Conservation (phyloP, 2,797 vertebrate genomes). For the Lophotriccus pileatus region DNA sequence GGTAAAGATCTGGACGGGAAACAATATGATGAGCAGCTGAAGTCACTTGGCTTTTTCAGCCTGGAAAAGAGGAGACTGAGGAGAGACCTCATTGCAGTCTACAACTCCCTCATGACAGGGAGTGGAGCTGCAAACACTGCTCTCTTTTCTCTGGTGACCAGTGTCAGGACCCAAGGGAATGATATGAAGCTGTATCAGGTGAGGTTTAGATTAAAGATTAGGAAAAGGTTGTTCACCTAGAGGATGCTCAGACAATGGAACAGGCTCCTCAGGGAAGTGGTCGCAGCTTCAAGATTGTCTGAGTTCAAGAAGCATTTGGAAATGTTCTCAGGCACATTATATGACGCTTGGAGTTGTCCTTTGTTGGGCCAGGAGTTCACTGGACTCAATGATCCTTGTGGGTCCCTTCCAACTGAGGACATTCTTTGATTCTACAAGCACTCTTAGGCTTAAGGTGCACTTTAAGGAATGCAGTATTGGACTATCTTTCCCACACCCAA, state of each 20-base stretch:
- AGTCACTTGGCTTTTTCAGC: neutral
- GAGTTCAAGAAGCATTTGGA: neutral
- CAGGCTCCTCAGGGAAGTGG: neutral
- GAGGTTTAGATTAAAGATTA: neutral
- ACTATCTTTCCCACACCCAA: neutral
- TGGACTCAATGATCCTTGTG: neutral
- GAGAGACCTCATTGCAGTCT: neutral
- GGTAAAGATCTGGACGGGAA: neutral
- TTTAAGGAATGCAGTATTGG: neutral
- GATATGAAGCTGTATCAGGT: neutral
- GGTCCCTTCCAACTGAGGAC: neutral
- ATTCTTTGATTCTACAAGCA: neutral
- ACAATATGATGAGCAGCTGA: neutral
- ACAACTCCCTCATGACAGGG: neutral
- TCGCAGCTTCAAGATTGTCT: neutral
- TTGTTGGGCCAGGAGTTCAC: rapidly evolving
- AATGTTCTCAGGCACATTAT: neutral
- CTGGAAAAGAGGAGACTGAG: neutral
- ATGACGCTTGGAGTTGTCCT: neutral
- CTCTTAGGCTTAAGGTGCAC: neutral
- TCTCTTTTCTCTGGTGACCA: neutral
- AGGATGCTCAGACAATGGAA: neutral
- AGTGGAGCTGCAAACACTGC: neutral
- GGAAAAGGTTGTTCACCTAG: neutral
- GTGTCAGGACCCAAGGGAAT: neutral